Evolutionary conservation across 2,797 vertebrate genomes (phyloP).

Genomic region (Enteromius viviparus): DNA sequence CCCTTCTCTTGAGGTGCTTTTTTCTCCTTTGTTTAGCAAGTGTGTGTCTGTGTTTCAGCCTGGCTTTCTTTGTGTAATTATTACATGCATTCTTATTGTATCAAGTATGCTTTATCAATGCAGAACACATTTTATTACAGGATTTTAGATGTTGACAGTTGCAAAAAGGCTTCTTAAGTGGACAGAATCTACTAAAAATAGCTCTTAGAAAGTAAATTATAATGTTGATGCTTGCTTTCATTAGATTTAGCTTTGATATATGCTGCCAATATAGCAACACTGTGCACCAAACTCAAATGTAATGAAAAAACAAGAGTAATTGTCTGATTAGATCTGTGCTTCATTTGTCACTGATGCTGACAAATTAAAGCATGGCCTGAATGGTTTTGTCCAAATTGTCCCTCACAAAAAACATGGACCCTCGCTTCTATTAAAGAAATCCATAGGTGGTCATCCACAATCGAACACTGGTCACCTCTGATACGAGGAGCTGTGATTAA

Average conservation of each 20-base stretch:
- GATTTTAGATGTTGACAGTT: conserved; percentile 14
- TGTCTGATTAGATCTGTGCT: conserved; percentile 34
- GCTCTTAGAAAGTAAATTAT: conserved; percentile 35
- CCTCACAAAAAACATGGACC: neutral
- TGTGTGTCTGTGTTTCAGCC: conserved; percentile 36
- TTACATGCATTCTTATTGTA: neutral
- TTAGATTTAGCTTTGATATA: conserved; percentile 44
- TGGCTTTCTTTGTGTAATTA: conserved; percentile 31
- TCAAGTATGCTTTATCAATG: conserved; percentile 56
- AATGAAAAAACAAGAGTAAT: conserved; percentile 51
- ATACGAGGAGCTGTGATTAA: neutral
- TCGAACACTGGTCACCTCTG: neutral
- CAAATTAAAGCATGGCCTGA: conserved; percentile 26
- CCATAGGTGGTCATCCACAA: neutral
- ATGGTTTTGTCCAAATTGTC: conserved; percentile 21
- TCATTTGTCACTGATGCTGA: conserved; percentile 32
- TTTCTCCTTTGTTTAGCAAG: conserved; percentile 46
- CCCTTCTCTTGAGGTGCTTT: conserved; percentile 3
- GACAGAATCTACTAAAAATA: conserved; percentile 23
- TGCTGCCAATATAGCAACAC: conserved; percentile 28
- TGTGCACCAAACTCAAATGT: conserved; percentile 38
- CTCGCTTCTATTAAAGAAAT: neutral
- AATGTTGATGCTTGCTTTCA: conserved; percentile 37
- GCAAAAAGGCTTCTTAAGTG: conserved; percentile 16
- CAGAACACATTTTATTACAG: conserved; percentile 17